Base-by-base conservation (phyloP, 2,888 invertebrate genomes). In the Colletes collaris region DNA sequence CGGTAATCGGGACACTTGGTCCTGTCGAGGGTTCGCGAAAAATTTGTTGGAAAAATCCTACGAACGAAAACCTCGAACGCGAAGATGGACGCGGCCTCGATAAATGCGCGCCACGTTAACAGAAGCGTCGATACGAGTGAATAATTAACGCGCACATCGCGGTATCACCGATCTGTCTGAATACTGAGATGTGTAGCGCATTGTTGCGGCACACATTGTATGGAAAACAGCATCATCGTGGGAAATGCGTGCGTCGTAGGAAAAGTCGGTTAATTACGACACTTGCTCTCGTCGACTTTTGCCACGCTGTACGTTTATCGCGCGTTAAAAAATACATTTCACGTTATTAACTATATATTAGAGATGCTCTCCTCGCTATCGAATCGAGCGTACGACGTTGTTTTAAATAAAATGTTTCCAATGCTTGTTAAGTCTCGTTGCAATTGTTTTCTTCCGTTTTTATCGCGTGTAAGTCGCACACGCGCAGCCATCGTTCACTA, bases 401-500 rank as follows among this genome's bases (percentile, higher is more conserved):
- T 27, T 27, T 27, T 2, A 27, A 27, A 27, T 27, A 27, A 27
- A 27, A 27, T 27, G 27, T 2, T 27, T 27, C 27, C 27, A 0
- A 27, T 0, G 27, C 27, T 27, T 27, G 27, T 27, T 27, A 27
- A 27, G 2, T 27, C 27, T 67, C 44, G 35, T 35, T 11, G 44
- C n/a, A 59, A 75, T 53, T 5, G 10, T 50, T 27, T 10, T 46
- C 53, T 55, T 44, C 46, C 27, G 27, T n/a, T 10, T 49, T 40
- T 46, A 46, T 19, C n/a, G 19, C 52, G 52, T 49, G 56, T 19
- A 8, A 49, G 27, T n/a, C 37, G 40, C 55, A 35, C 46, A 13
- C 44, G 58, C 68, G 66, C 55, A 70, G 64, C 6, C 67, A 3
- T 49, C 44, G 76, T 82, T 73, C 81, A 72, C 64, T 52, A 79